These are phyloP conservation scores for Lasiurus cinereus DNA, from an alignment of 2,113 vertebrate genomes.

Conservation along the genomic window DNA sequence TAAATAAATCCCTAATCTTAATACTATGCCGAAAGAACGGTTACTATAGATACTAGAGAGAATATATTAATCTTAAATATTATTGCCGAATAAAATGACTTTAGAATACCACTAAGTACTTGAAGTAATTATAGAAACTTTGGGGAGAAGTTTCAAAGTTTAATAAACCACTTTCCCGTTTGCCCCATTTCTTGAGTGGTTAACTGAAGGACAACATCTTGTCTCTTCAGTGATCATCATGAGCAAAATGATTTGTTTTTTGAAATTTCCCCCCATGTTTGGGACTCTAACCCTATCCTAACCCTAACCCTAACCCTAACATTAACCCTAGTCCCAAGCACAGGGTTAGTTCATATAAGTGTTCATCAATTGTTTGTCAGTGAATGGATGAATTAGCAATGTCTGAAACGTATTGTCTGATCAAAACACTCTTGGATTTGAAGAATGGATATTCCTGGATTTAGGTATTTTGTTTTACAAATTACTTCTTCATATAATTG, in stretches of 20 bases:
- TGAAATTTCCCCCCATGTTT: background rate
- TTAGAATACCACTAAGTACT: conserved; percentile 76
- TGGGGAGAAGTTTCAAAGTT: conserved; percentile 69
- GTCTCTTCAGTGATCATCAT: background rate
- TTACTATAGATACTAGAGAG: conserved; percentile 85
- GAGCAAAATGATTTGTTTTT: background rate
- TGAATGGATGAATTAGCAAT: background rate
- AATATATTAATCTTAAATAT: conserved; percentile 87
- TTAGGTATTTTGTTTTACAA: background rate
- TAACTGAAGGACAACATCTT: background rate
- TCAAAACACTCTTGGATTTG: background rate
- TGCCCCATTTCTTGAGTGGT: conserved; percentile 3
- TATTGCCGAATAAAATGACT: conserved; percentile 82
- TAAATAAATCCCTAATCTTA: conserved; percentile 87
- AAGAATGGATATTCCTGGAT: background rate
- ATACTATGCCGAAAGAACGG: conserved; percentile 82
- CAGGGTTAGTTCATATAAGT: background rate
- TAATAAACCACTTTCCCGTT: conserved; percentile 46
- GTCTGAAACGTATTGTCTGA: background rate
- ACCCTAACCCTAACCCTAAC: too few relatives aligned
- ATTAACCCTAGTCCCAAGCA: background rate
- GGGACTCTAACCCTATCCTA: too few relatives aligned
- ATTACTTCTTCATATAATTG: background rate
- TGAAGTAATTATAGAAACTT: conserved; percentile 80
- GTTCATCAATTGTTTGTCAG: background rate